Percentiles rank a stretch among this genome's conserved stretches.
Evolutionary conservation across 2,888 invertebrate species (phyloP).

Genomic region (Trissolcus brochymenae): DNA sequence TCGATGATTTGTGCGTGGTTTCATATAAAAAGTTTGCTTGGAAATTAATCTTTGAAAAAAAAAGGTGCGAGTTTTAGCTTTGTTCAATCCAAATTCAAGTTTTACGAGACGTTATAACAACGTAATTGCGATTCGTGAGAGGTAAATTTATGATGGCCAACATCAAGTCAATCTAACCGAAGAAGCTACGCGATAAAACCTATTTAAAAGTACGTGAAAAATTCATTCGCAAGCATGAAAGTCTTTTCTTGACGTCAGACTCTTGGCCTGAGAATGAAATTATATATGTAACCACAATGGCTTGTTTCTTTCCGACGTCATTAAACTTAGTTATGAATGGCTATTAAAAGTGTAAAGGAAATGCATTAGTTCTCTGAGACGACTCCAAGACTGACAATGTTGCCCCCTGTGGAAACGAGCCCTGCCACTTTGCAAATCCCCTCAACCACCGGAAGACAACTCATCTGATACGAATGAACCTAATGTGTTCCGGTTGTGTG

Average conservation of each 20-base stretch:
- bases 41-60: neutral
- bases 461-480: constrained; percentile 58
- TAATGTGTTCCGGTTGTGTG: constrained; percentile 51
- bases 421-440: constrained; percentile 63
- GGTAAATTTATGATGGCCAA: constrained; percentile 1
- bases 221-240: constrained; percentile 32
- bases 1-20: constrained; percentile 26
- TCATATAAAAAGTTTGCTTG: neutral
- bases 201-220: constrained; percentile 33
- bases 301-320: constrained; percentile 71
- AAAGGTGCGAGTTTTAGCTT: neutral
- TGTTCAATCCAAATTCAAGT: constrained; percentile 1
- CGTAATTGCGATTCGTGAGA: constrained; percentile 2
- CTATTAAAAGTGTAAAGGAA: constrained; percentile 77
- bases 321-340: constrained; percentile 76
- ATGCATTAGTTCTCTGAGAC: constrained; percentile 72
- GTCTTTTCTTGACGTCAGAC: constrained; percentile 45
- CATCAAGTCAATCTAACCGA: constrained; percentile 5
- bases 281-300: constrained; percentile 70
- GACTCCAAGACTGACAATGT: constrained; percentile 60
- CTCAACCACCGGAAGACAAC: constrained; percentile 59
- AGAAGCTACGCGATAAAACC: constrained; percentile 27
- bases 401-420: constrained; percentile 65
- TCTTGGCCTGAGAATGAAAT: constrained; percentile 64
- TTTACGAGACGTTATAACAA: neutral